Percentiles rank a stretch among this genome's conserved stretches.
These are phyloP conservation scores for Acanthosepion lycidas DNA, from an alignment of 2,888 invertebrate species.

Conservation along the genomic window DNA sequence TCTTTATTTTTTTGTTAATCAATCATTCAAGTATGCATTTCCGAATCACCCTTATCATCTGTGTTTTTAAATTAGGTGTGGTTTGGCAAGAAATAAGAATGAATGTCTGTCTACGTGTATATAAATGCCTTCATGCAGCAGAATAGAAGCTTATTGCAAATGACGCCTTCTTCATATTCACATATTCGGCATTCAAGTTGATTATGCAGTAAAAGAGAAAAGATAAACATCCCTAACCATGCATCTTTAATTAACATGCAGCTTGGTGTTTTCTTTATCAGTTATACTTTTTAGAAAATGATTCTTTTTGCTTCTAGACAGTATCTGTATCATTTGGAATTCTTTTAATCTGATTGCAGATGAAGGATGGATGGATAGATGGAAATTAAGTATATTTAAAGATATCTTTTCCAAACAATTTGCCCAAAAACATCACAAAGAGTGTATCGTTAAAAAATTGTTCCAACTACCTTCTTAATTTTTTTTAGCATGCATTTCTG, in stretches of 20 bases:
- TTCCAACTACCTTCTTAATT: too few relatives aligned
- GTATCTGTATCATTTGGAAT: background rate
- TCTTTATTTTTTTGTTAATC: background rate
- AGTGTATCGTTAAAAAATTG: background rate
- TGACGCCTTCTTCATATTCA: background rate
- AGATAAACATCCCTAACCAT: background rate
- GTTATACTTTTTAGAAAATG: background rate
- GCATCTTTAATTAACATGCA: constrained; percentile 1
- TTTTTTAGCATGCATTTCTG: too few relatives aligned
- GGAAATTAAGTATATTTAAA: background rate
- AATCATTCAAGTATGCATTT: background rate
- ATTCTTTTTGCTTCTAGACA: background rate
- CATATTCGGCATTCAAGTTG: background rate
- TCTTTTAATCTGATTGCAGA: background rate
- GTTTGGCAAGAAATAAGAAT: too few relatives aligned
- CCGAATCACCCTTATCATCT: too few relatives aligned
- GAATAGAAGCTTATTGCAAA: background rate
- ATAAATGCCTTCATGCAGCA: background rate
- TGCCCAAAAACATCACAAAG: background rate
- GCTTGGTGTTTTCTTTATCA: background rate
- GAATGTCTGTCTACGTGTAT: background rate
- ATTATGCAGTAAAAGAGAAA: background rate
- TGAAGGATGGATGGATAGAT: background rate
- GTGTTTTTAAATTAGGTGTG: too few relatives aligned
- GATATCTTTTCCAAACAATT: background rate